Evolutionary conservation across 2,113 vertebrate species (phyloP), one percentile per base, ranked within the genome.

Genomic region (Camelus bactrianus): DNA sequence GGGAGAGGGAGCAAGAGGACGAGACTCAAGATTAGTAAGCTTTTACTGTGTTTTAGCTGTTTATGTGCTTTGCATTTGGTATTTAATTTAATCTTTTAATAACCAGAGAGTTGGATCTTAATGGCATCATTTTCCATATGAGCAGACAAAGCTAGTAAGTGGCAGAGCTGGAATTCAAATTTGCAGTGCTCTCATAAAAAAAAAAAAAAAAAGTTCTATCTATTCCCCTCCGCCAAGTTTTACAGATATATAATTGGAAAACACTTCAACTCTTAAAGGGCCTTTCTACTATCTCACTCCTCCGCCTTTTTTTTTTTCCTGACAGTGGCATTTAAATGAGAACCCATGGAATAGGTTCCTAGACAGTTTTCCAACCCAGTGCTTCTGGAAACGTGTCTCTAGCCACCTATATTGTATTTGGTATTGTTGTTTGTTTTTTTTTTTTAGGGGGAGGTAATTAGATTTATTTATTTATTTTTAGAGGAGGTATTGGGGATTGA

Each of bases 31-130:
- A 42, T 56, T 20, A 80, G 83, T 62, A 62, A 38, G 30, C 54
- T 85, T 79, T 72, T n/a, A 28, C 46, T 77, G 6, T 56, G 26
- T 82, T 58, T 82, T 56, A 32, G 73, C 30, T 89, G 38, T 88
- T 88, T 87, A 35, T 1, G 5, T 60, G 79, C 69, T 94, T 94
- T 89, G 73, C 35, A 73, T 96, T 83, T 86, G 38, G 38, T 87
- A 46, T 65, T 94, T 84, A 93, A 81, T 86, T 62, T 97, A 76
- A 77, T 94, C 32, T 89, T 94, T 93, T 76, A 82, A 83, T 62
- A 92, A 87, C 82, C 46, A 58, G 79, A 76, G 87, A 94, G 60
- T 92, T 76, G 56, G 64, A 73, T 92, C 80, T 88, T 88, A 86
- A 65, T 87, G 65, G 62, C 52, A 52, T 84, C 85, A 50, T 91